Base-by-base conservation (phyloP, 2,888 invertebrate genomes). In the Trimorus sp. region DNA sequence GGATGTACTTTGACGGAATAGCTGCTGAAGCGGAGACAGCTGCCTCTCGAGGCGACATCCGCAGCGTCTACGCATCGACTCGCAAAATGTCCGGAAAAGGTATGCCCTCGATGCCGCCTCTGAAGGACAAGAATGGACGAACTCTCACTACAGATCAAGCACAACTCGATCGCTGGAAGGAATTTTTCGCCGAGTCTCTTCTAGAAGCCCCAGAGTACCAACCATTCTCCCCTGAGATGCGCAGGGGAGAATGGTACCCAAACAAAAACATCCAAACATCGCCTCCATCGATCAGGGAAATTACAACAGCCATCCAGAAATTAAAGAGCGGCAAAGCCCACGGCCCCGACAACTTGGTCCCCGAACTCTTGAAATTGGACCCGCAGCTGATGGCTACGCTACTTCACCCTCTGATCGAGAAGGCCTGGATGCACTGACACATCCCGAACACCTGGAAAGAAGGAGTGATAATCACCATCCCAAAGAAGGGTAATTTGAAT, bases 1-100 rank as follows among this genome's bases (percentile, higher is more conserved):
- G 40, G n/a, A 38, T 5, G 7, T 65, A 53, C 12, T 65, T 65
- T 16, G 40, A 11, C 38, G 69, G 26, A 37, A 8, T 58, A 26
- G 58, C 60, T 36, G 15, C 12, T 38, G 53, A 71, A 62, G 60
- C 60, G n/a, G 53, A 53, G 42, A 14, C 60, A 60, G 62, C 71
- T 26, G 53, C 53, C 16, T 40, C 60, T 11, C 40, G 45, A 45
- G 53, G 71, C 40, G 42, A 71, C 36, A 40, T 71, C 40, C 60
- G 60, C 11, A 71, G 53, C 53, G 60, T 60, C n/a, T 71, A 53
- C 51, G 60, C 42, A 14, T 71, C 51, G 7, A 62, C 37, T 14
- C 58, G 59, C 15, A 71, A 42, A 15, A 51, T 53, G n/a, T 11
- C 70, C 51, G 59, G 42, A 16, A 62, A 48, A 54, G 26, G 62